Percentiles rank a stretch among this genome's conserved stretches.
phyloP scores from a whole-genome alignment of 1,140 invertebrate species.

The Callitettix versicolor region DNA sequence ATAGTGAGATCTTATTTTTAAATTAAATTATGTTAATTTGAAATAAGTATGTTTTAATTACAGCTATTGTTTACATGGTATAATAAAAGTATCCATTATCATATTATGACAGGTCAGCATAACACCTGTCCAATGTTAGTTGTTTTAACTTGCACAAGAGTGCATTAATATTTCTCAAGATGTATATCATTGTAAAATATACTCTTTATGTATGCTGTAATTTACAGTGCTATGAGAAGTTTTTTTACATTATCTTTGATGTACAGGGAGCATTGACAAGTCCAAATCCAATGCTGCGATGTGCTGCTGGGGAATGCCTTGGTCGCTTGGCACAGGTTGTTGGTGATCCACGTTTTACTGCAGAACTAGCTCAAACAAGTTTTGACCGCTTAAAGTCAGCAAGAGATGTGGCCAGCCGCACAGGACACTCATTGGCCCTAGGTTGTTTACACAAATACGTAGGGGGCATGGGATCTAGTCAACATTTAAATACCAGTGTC shows the following conservation, averaged over 20 bases:
- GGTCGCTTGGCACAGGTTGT: slow-evolving; percentile 83
- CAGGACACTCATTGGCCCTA: slow-evolving; percentile 85
- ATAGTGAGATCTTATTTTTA: slow-evolving; percentile 36
- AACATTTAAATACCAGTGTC: slow-evolving; percentile 86
- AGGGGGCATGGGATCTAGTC: slow-evolving; percentile 81
- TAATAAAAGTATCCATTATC: background rate
- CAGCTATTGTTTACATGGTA: too few species aligned
- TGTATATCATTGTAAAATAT: too few species aligned
- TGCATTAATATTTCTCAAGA: too few species aligned
- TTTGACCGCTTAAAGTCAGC: slow-evolving; percentile 83
- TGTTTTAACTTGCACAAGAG: too few species aligned
- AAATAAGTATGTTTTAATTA: background rate
- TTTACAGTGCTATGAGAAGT: too few species aligned
- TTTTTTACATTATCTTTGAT: too few species aligned
- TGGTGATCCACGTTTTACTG: slow-evolving; percentile 74
- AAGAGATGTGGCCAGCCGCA: slow-evolving; percentile 76
- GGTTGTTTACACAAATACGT: slow-evolving; percentile 85
- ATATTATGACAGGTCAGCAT: background rate
- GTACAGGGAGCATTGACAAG: slow-evolving; percentile 64
- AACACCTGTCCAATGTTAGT: too few species aligned
- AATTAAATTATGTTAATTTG: background rate
- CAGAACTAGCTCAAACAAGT: slow-evolving; percentile 80
- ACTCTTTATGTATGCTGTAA: too few species aligned
- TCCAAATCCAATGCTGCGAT: slow-evolving; percentile 73
- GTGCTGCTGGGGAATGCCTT: slow-evolving; percentile 76